Conservation (phyloP, 2,797 vertebrate species). For the Chelmon rostratus region DNA sequence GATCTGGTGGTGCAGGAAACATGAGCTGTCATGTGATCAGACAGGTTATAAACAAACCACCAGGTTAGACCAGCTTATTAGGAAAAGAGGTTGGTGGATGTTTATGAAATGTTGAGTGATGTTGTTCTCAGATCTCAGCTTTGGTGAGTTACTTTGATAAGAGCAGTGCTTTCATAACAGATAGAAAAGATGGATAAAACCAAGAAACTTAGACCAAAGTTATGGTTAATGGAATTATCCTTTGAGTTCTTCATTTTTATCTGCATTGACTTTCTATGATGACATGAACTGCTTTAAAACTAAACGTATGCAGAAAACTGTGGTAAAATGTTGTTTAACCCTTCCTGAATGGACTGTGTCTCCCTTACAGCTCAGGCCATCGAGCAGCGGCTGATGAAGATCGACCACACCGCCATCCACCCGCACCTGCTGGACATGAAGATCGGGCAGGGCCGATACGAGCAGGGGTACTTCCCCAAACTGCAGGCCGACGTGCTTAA, state of each 20-base stretch:
- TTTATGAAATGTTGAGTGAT: not conserved
- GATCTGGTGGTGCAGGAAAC: not conserved
- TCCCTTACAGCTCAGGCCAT: conserved; percentile 89
- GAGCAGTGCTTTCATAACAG: too few relatives aligned
- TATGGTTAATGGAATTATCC: not conserved
- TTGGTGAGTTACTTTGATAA: too few relatives aligned
- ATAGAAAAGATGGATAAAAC: not conserved
- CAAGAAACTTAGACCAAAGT: not conserved
- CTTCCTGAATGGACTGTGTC: not conserved
- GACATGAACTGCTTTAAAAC: not conserved
- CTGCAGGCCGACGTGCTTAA: conserved; percentile 92
- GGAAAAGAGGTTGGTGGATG: not conserved
- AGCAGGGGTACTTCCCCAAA: conserved; percentile 94
- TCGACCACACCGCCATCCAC: conserved; percentile 94
- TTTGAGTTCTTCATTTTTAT: not conserved
- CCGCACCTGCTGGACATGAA: conserved; percentile 97
- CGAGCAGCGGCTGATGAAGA: conserved; percentile 93
- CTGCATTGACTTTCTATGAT: not conserved
- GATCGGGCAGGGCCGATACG: conserved; percentile 94
- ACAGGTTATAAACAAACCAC: not conserved
- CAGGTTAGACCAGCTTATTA: too few relatives aligned
- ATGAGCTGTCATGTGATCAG: not conserved
- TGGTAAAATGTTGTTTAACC: not conserved
- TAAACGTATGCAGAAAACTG: not conserved
- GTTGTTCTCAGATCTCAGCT: not conserved